These are phyloP conservation scores for Tubulanus polymorphus DNA, from an alignment of 2,888 invertebrate species.

Conservation along the genomic window DNA sequence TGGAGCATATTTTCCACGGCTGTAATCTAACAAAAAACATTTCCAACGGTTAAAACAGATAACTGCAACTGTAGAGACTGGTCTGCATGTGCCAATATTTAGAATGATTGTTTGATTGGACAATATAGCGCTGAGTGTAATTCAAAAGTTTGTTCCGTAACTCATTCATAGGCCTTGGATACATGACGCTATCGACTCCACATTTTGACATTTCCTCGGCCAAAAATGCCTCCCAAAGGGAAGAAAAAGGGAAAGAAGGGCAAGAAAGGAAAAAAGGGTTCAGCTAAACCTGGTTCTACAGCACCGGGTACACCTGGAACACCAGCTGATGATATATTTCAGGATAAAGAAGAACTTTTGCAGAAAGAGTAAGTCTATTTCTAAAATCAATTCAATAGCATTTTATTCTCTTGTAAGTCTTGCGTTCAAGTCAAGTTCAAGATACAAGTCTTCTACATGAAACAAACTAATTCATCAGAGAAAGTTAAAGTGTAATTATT, in stretches of 20 bases:
- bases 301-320: constrained; percentile 26
- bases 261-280: constrained; percentile 31
- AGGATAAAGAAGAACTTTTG: constrained; percentile 44
- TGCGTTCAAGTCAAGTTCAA: background rate
- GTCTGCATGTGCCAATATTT: too few species aligned
- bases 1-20: too few species aligned
- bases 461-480: too few species aligned
- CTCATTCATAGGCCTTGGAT: too few species aligned
- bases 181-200: too few species aligned
- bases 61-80: too few species aligned
- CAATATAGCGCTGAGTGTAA: too few species aligned
- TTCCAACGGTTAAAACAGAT: too few species aligned
- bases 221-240: constrained; percentile 41
- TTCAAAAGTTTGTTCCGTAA: too few species aligned
- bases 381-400: background rate
- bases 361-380: constrained; percentile 38
- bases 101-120: too few species aligned
- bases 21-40: too few species aligned
- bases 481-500: too few species aligned
- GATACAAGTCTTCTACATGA: background rate
- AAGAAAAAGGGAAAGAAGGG: constrained; percentile 29
- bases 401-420: background rate
- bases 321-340: constrained; percentile 27
- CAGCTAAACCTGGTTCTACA: constrained; percentile 24
- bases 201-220: background rate